phyloP scores from a whole-genome alignment of 2,888 invertebrate genomes.

The Caenorhabditis wallacei region DNA sequence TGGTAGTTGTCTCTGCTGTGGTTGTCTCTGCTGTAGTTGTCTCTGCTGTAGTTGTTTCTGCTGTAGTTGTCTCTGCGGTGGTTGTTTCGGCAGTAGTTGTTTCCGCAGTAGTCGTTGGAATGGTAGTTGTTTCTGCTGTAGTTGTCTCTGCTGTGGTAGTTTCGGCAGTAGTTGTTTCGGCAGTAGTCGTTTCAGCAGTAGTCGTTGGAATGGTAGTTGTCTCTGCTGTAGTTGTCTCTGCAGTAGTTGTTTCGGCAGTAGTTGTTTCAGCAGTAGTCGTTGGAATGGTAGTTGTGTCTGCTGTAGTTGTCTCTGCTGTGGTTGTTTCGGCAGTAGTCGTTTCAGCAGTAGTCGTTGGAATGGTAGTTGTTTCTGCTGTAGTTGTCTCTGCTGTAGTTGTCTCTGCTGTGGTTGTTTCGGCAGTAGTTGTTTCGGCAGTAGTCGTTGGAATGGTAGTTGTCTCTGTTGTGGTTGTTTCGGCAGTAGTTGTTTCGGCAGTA shows the following conservation, averaged over 20 bases:
- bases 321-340: not conserved
- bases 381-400: constrained; percentile 1
- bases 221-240: not conserved
- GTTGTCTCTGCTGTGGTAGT: not conserved
- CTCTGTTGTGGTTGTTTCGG: not conserved
- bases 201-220: not conserved
- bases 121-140: not conserved
- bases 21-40: not conserved
- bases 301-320: not conserved
- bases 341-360: not conserved
- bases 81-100: not conserved
- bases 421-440: not conserved
- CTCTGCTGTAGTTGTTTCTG: not conserved
- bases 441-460: constrained; percentile 1
- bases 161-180: not conserved
- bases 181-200: not conserved
- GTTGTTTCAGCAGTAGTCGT: not conserved
- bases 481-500: not conserved
- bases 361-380: not conserved
- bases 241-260: not conserved
- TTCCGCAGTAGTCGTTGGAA: not conserved
- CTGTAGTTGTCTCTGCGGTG: not conserved
- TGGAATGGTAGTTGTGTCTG: not conserved
- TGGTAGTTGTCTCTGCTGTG: not conserved
- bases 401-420: not conserved